Base-by-base conservation (phyloP, 2,888 invertebrate species). In the Macrosiphum euphorbiae region DNA sequence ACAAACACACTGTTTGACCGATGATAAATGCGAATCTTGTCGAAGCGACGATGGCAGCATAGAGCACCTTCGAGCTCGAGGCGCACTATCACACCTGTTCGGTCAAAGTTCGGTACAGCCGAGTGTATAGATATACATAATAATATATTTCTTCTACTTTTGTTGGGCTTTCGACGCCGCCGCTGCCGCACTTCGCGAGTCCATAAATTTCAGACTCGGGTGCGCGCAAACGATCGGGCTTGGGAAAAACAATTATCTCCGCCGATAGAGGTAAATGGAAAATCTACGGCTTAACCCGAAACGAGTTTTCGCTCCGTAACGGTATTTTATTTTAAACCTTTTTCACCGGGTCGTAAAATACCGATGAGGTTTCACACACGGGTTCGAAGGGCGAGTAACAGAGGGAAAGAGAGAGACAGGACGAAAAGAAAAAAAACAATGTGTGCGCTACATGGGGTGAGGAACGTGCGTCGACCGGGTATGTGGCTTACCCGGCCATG, bases 171-270 rank as follows among this genome's bases (percentile, higher is more conserved):
- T 61, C 58, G 58, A 26, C 58, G 58, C 58, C 55, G 55, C 52
- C 11, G 44, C 28, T 11, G 28, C 55, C n/a, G 47, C 26, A 50
- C 44, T 67, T 20, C 50, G 16, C 16, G 47, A 61, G 44, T n/a
- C 92, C 55, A 92, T 92, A 88, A 92, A 92, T 92, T 92, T 92
- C n/a, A 44, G 67, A 67, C 61, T 24, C 92, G 5, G 41, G 16
- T 26, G 26, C 26, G 47, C 55, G n/a, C 58, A 44, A 88, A 84
- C 84, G 41, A 52, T 35, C 90, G 41, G n/a, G 28, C 3, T 11
- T 44, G n/a, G 41, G 28, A 88, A 92, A 92, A 92, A 92, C 78
- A 92, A 92, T 92, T 92, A 92, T 92, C 92, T 92, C 78, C 35
- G 28, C 52, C 92, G 88, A 88, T 88, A 52, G 78, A 55, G 88